phyloP scores from a whole-genome alignment of 2,888 invertebrate species.

The Perdita meconis region DNA sequence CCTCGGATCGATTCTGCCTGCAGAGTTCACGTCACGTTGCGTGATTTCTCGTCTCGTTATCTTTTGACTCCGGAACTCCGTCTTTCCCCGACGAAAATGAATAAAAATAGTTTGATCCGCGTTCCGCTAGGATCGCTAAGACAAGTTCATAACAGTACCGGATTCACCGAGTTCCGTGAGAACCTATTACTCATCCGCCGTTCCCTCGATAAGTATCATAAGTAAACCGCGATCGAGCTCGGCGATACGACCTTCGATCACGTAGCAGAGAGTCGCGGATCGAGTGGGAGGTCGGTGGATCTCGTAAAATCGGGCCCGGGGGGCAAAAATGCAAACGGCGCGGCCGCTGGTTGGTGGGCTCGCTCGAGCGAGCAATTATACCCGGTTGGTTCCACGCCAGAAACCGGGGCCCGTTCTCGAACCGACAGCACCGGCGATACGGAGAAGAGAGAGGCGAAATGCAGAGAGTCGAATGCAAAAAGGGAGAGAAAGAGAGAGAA shows the following conservation, averaged over 20 bases:
- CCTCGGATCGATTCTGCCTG: background rate
- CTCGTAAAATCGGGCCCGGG: constrained; percentile 63
- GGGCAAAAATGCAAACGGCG: constrained; percentile 68
- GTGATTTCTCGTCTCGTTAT: constrained; percentile 31
- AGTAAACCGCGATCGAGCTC: constrained; percentile 75
- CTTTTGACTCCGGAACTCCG: too few species aligned
- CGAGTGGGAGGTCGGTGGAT: constrained; percentile 55
- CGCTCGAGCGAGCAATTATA: constrained; percentile 72
- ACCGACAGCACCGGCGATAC: constrained; percentile 24
- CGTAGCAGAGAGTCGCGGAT: constrained; percentile 22
- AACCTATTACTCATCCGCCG: constrained; percentile 60
- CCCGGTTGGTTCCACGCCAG: constrained; percentile 69
- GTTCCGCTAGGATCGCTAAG: too few species aligned
- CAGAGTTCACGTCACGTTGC: constrained; percentile 36
- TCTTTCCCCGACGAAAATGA: too few species aligned
- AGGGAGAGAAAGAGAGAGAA: background rate
- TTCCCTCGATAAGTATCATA: constrained; percentile 72
- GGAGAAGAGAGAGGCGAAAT: constrained; percentile 4
- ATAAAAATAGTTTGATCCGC: too few species aligned
- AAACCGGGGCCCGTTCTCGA: constrained; percentile 40
- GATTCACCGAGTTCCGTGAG: constrained; percentile 43
- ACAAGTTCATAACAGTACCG: constrained; percentile 48
- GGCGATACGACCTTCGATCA: constrained; percentile 67
- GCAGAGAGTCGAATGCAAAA: constrained; percentile 20
- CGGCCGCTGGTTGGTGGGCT: constrained; percentile 49